Percentiles rank a stretch among this genome's conserved stretches.
These are phyloP conservation scores for Acrobasis consociella DNA, from an alignment of 2,888 invertebrate species.

Conservation along the genomic window DNA sequence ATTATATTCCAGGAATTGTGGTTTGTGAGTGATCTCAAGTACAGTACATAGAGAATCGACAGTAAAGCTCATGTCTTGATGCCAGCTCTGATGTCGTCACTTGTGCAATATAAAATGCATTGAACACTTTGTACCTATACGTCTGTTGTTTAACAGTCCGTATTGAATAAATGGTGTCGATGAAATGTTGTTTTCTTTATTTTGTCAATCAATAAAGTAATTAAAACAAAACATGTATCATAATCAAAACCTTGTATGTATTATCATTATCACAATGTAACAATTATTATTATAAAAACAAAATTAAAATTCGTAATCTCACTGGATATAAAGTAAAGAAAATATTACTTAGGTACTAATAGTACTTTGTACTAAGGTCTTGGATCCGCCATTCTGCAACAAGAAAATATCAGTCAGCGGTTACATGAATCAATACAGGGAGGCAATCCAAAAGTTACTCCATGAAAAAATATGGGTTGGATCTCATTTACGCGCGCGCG, in stretches of 20 bases:
- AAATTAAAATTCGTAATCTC: constrained; percentile 33
- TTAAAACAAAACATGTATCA: constrained; percentile 2
- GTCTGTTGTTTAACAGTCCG: constrained; percentile 59
- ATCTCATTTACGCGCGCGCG: no score
- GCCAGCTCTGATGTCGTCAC: constrained; percentile 41
- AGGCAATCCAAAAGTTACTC: no score
- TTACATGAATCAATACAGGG: background rate
- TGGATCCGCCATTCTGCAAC: constrained; percentile 73
- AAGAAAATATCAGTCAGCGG: constrained; percentile 33
- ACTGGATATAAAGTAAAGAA: constrained; percentile 36
- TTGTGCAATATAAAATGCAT: constrained; percentile 72
- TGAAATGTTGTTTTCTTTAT: constrained; percentile 46
- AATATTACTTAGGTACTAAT: constrained; percentile 36
- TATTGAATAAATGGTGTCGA: constrained; percentile 77
- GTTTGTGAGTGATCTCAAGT: constrained; percentile 70
- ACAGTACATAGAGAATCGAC: constrained; percentile 46
- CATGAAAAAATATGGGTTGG: no score
- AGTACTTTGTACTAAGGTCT: constrained; percentile 52
- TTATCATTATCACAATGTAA: constrained; percentile 18
- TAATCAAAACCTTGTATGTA: constrained; percentile 7
- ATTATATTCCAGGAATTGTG: constrained; percentile 57
- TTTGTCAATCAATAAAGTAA: background rate
- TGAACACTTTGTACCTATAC: constrained; percentile 59
- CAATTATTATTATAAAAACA: constrained; percentile 12
- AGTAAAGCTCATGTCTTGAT: constrained; percentile 22